phyloP scores from a whole-genome alignment of 2,888 invertebrate genomes.

The Teleogryllus oceanicus region DNA sequence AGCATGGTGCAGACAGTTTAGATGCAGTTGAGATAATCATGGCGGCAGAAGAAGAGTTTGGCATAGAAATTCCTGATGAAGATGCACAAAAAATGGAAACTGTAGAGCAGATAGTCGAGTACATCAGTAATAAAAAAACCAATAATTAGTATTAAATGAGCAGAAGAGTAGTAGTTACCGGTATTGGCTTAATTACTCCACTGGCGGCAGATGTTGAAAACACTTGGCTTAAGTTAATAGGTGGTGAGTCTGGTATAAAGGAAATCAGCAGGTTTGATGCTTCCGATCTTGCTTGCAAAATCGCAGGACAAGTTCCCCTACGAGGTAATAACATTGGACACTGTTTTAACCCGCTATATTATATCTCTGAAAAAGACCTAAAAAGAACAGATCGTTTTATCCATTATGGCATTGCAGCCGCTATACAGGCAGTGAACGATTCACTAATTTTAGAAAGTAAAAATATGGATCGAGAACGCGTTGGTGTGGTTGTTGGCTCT shows the following conservation, averaged over 20 bases:
- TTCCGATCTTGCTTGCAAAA: neutral
- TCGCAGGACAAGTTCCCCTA: neutral
- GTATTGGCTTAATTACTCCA: slow-evolving; percentile 10
- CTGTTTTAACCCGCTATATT: neutral
- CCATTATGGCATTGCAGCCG: neutral
- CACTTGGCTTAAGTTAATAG: neutral
- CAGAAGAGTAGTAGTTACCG: slow-evolving; percentile 18
- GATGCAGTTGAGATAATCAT: slow-evolving; percentile 10
- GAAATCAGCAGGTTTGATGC: neutral
- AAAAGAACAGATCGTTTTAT: slow-evolving; percentile 18
- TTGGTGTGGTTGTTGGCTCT: neutral
- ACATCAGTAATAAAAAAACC: neutral
- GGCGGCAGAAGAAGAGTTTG: neutral
- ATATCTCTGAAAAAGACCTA: slow-evolving; percentile 10
- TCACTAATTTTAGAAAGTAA: slow-evolving; percentile 2
- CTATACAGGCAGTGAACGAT: neutral
- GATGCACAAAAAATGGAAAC: slow-evolving; percentile 10
- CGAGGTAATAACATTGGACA: neutral
- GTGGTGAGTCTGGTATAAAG: neutral
- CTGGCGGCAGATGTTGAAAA: neutral
- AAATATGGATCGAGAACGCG: neutral
- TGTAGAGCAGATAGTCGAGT: neutral
- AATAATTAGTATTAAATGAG: neutral
- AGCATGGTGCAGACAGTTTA: neutral
- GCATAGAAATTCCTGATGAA: slow-evolving; percentile 2